Evolutionary conservation across 2,888 invertebrate species (phyloP), one percentile per base, ranked within the genome.

Genomic region (Drosophila maculinotata): DNA sequence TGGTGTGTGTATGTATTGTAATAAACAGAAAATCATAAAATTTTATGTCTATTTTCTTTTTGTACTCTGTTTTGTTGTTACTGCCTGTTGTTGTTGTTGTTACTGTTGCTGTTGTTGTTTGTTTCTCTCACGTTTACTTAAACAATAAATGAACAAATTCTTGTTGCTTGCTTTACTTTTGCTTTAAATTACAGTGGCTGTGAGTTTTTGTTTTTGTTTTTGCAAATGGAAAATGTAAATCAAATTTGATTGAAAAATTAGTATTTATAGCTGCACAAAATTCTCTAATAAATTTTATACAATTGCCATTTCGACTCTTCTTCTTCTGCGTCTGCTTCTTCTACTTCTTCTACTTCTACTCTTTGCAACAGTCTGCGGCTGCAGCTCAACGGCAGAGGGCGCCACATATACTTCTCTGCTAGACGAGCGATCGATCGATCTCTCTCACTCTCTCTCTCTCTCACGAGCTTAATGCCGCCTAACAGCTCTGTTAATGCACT

Each of bases 1-100:
- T 60, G 35, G 35, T 62, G 20, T 69, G 28, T 68, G 31, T 74
- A 31, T 67, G 17, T 54, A 17, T 42, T 15, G 51, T 64, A 74
- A 78, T 70, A 80, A 80, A 73, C 68, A 71, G 54, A 65, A 76
- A 76, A 62, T 73, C 62, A 73, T 80, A 60, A 76, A 64, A 52
- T 58, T 75, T 68, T 85, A 75, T 79, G 82, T 85, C 82, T 83
- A 86, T 86, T 79, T 80, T 76, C 35, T 67, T 79, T 77, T 83
- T 81, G 80, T 83, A 80, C 72, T 83, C 71, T 83, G 77, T 83
- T 86, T 81, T 80, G 66, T 82, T 75, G 67, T 68, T 76, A 57
- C 73, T 76, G 76, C 66, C 71, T 70, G 73, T 71, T 76, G 44
- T 62, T 71, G 36, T 42, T 62, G 38, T 73, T 56, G n/a, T n/a